phyloP scores from a whole-genome alignment of 2,888 invertebrate genomes.

The Cataglyphis livida region DNA sequence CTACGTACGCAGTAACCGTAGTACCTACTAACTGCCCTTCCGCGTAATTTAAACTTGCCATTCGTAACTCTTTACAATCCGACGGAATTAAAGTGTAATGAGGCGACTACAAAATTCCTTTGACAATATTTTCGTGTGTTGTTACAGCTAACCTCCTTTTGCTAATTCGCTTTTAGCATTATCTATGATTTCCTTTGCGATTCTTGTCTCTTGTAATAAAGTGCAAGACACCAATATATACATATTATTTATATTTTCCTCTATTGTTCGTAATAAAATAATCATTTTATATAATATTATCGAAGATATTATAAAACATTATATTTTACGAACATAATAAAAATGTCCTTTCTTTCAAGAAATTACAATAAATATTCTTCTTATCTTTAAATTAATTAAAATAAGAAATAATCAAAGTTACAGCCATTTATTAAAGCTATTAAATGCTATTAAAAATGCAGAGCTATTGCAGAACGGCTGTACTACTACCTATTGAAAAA shows the following conservation, averaged over 20 bases:
- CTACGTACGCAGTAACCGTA: constrained; percentile 55
- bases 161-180: background rate
- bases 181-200: background rate
- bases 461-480: background rate
- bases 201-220: background rate
- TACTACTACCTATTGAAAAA: background rate
- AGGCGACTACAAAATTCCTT: constrained; percentile 9
- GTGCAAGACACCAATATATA: background rate
- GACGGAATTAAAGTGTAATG: constrained; percentile 33
- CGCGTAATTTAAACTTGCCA: constrained; percentile 69
- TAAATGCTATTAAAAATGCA: background rate
- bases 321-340: background rate
- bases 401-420: background rate
- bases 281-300: background rate
- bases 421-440: background rate
- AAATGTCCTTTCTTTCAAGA: background rate
- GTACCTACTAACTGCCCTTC: constrained; percentile 62
- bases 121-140: constrained; percentile 4
- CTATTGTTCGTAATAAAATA: background rate
- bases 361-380: background rate
- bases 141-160: background rate
- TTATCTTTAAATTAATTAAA: constrained; percentile 7
- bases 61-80: constrained; percentile 46
- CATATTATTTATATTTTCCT: background rate
- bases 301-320: background rate